Evolutionary conservation across 2,797 vertebrate species (phyloP), one percentile per base, ranked within the genome.

Genomic region (Apogon hyalosoma): DNA sequence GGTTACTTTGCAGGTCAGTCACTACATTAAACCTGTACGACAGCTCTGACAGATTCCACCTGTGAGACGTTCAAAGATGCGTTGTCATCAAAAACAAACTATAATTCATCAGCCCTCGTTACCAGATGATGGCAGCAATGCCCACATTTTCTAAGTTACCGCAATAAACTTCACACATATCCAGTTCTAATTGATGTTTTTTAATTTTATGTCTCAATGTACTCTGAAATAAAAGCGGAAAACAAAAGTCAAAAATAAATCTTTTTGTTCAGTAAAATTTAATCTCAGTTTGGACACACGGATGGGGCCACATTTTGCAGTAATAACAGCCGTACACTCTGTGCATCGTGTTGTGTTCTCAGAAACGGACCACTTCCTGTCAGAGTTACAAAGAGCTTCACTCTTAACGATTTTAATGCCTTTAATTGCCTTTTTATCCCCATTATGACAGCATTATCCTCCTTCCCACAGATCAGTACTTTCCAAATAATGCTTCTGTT

Each of bases 111-210:
- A 58, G 18, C 5, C 3, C 4, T n/a, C n/a, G 0, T n/a, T 2
- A 11, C 56, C 63, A 51, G 39, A 55, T 36, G 50, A 61, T 49
- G 56, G 43, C 43, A 2, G 14, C 28, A 46, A 21, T n/a, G 53
- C 39, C n/a, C 62, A 54, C 41, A 16, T 40, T 46, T 45, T 12
- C 36, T 21, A 16, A 18, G 15, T 39, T 14, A 0, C 33, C 33
- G 9, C 33, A 36, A 9, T 36, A 36, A 9, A 36, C 8, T 36
- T 36, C 9, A 10, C 33, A 36, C 33, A 36, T 36, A 8, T 36
- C 33, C 33, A 36, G 33, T 36, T 36, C 9, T 36, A 36, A 10
- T 10, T 36, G 33, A 36, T 36, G 2, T 36, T 9, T 36, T 36
- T 36, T 8, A 31, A 36, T 36, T 36, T 36, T 8, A 36, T 10